Conservation (phyloP, 2,888 invertebrate species). For the Thysanoteuthis rhombus region DNA sequence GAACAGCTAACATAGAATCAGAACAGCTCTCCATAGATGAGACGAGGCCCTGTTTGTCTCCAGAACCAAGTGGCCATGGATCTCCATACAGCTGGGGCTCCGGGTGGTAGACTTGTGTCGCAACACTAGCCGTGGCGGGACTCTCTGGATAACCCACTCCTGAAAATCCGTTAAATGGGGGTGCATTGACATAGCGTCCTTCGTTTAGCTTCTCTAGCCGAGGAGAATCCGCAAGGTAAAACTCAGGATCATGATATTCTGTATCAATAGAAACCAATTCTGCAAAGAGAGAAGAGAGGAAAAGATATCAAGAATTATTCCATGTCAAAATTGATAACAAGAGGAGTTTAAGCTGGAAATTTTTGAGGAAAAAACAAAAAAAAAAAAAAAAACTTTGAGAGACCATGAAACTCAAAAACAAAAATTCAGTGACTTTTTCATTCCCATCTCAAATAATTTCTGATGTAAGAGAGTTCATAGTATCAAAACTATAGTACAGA, state of each 20-base stretch:
- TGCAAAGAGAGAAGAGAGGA: conserved; percentile 35
- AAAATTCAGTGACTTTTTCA: too few species aligned
- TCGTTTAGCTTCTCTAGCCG: conserved; percentile 33
- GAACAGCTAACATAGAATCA: conserved; percentile 21
- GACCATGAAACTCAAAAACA: too few species aligned
- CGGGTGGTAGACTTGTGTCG: conserved; percentile 36
- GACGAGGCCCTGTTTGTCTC: conserved; percentile 20
- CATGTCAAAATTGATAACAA: too few species aligned
- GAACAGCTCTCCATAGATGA: conserved; percentile 19
- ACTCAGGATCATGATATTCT: conserved; percentile 58
- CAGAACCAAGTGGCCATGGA: conserved; percentile 15
- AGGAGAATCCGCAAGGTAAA: conserved; percentile 47
- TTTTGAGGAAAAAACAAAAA: too few species aligned
- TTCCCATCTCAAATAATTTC: too few species aligned
- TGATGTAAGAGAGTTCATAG: too few species aligned
- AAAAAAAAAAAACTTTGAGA: too few species aligned
- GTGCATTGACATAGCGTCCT: not conserved
- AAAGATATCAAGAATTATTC: not conserved
- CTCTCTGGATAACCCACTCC: conserved; percentile 23
- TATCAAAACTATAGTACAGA: too few species aligned
- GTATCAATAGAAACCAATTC: conserved; percentile 62
- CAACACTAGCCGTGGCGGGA: conserved; percentile 36
- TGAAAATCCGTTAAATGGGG: conserved; percentile 33
- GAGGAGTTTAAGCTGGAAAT: too few species aligned
- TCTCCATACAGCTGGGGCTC: not conserved